These are phyloP conservation scores for Dermatemys mawii DNA, from an alignment of 2,113 vertebrate species.

Conservation along the genomic window DNA sequence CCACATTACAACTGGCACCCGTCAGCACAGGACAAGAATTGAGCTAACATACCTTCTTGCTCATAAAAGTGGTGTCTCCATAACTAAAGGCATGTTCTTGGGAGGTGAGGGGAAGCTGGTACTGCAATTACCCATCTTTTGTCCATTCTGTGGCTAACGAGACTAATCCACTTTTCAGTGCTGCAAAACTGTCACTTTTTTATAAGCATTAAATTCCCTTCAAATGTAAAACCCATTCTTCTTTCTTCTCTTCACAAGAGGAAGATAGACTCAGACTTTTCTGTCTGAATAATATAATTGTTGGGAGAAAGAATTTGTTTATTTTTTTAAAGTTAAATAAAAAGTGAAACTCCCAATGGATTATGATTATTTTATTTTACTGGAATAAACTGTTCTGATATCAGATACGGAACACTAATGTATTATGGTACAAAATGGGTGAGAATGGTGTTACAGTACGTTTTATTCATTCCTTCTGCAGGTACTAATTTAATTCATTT, in stretches of 20 bases:
- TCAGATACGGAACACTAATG: not conserved
- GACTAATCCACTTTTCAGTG: not conserved
- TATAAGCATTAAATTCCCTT: not conserved
- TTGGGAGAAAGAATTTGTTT: not conserved
- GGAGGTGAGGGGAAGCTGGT: accelerated
- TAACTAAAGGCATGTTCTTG: not conserved
- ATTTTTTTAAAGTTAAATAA: slow-evolving; percentile 9
- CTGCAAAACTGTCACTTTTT: not conserved
- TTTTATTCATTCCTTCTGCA: slow-evolving; percentile 63
- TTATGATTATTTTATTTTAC: not conserved
- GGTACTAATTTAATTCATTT: slow-evolving; percentile 71
- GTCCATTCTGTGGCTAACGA: not conserved
- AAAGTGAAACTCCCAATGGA: not conserved
- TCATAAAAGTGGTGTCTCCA: not conserved
- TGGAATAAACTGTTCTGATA: slow-evolving; percentile 9
- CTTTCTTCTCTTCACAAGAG: not conserved
- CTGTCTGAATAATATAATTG: not conserved
- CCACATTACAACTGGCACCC: accelerated
- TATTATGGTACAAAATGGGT: not conserved
- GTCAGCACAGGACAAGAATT: not conserved
- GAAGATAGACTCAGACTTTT: not conserved
- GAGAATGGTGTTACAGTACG: slow-evolving; percentile 41
- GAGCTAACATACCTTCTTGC: not conserved
- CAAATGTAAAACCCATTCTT: not conserved
- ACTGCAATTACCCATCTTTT: not conserved